phyloP scores from a whole-genome alignment of 2,113 vertebrate genomes.

The Lutjanus erythropterus region DNA sequence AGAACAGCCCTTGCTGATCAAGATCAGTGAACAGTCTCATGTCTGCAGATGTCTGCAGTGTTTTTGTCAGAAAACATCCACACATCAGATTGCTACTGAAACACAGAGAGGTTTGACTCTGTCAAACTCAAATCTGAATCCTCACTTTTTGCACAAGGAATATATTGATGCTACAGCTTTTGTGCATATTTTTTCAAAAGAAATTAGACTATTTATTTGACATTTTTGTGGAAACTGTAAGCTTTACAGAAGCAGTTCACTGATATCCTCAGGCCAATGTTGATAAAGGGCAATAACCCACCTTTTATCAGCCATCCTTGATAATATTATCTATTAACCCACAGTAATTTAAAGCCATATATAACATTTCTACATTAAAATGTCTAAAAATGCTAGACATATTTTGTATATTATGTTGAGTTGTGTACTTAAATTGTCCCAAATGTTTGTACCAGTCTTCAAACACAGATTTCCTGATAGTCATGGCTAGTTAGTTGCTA shows the following conservation, averaged over 20 bases:
- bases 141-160: neutral
- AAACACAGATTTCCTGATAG: too few relatives aligned
- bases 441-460: too few relatives aligned
- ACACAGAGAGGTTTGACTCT: conserved; percentile 38
- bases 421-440: too few relatives aligned
- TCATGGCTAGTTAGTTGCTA: too few relatives aligned
- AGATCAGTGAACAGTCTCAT: conserved; percentile 82
- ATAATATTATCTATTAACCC: neutral
- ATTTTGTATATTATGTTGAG: too few relatives aligned
- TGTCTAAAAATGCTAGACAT: too few relatives aligned
- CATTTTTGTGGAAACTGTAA: neutral
- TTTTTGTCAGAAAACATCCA: conserved; percentile 51
- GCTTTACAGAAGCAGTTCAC: too few relatives aligned
- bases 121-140: conserved; percentile 14
- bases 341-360: neutral
- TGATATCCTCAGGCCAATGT: too few relatives aligned
- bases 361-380: too few relatives aligned
- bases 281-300: neutral
- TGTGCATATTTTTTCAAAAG: neutral
- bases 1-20: conserved; percentile 80
- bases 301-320: neutral
- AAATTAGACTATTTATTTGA: neutral
- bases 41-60: conserved; percentile 75
- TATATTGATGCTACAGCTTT: neutral
- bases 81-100: conserved; percentile 47